Evolutionary conservation across 1,140 invertebrate species (phyloP), one percentile per base, ranked within the genome.

Genomic region (Listronotus oregonensis): DNA sequence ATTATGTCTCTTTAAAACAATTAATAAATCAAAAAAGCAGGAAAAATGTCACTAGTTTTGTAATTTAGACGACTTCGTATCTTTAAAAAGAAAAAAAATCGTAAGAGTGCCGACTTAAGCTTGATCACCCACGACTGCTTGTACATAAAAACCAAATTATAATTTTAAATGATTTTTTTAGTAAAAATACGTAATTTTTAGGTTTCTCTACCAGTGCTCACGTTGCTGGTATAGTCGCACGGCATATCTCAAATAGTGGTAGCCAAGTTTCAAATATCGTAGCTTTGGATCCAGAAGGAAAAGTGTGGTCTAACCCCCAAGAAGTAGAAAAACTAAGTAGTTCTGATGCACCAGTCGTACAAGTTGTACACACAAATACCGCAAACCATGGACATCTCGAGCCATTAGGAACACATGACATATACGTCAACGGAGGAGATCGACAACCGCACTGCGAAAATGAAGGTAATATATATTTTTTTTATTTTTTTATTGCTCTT

Each of bases 321-420:
- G 21, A 27, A 11, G n/a, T 40, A 42, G 18, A n/a, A 10, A 7
- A 32, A 37, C n/a, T 32, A n/a, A 27, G 6, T 11, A 7, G 15
- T n/a, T 18, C 18, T 34, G 34, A 27, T 0, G 52, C 52, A 14
- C 17, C 8, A 10, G 2, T 55, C 8, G 52, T 55, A 10, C 52
- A 55, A 18, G 52, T 55, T 31, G 40, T 55, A 8, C 52, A 55
- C 17, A 55, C 52, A 3, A 55, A 55, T 31, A 55, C 37, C 32
- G 15, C 11, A 17, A 9, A 8, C 12, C 40, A 10, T 4, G 52
- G 52, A 10, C 9, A 27, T 42, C 7, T 9, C 6, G 34, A 55
- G 9, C 34, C 32, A 11, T 14, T 55, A n/a, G 52, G 52, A 8
- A 12, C 12, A 15, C 40, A 40, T 6, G 52, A 55, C 18, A 55